These are phyloP conservation scores for Chloebia gouldiae DNA, from an alignment of 2,113 vertebrate genomes.

Conservation along the genomic window DNA sequence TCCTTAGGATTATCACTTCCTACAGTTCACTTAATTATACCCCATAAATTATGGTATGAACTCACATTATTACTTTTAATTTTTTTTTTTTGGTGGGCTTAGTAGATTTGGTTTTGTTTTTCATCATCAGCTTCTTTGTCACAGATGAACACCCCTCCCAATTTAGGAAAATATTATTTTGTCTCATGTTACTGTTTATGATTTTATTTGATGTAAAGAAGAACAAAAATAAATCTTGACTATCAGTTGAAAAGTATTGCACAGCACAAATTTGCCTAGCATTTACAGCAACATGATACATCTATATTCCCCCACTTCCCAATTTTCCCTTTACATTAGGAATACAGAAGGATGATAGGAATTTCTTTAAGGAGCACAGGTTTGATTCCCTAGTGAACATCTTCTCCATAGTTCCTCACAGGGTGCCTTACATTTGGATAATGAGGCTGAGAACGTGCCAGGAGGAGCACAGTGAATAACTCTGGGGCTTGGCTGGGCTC, in stretches of 20 bases:
- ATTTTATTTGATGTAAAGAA: background rate
- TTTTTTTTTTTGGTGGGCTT: fast-evolving
- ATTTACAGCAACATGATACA: fast-evolving
- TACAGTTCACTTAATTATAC: background rate
- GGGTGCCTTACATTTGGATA: background rate
- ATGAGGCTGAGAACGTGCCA: background rate
- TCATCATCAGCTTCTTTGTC: background rate
- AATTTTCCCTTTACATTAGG: background rate
- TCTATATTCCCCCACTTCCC: background rate
- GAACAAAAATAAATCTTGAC: background rate
- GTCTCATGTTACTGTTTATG: background rate
- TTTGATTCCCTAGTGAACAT: background rate
- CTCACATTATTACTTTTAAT: background rate
- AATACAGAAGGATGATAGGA: background rate
- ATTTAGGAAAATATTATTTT: background rate
- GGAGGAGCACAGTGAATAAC: background rate
- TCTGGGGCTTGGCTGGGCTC: background rate
- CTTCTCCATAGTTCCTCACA: background rate
- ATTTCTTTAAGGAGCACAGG: background rate
- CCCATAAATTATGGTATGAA: background rate
- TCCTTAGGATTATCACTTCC: background rate
- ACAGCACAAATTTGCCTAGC: background rate
- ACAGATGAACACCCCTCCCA: background rate
- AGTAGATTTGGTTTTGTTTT: fast-evolving
- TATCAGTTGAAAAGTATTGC: background rate